Evolutionary conservation across 2,888 invertebrate species (phyloP), one percentile per base, ranked within the genome.

Genomic region (Trissoscelio sp.): DNA sequence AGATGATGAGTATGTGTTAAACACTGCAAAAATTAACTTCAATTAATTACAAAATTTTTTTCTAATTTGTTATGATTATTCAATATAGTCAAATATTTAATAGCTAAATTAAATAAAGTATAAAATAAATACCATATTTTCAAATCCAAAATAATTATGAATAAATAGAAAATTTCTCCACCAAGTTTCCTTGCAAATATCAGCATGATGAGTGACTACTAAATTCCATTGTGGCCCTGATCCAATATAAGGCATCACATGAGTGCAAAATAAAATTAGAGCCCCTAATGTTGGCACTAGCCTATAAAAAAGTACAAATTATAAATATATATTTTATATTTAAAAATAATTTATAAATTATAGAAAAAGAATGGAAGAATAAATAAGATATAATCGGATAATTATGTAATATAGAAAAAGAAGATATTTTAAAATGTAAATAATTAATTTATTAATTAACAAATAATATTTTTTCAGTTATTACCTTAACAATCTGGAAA

Each of bases 91-190:
- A 55, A 57, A 48, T 48, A 12, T 12, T 28, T 14, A 20, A 28
- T 22, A 24, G 9, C 6, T 22, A 42, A 70, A 22, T 37, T 46
- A 34, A 31, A 2, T 12, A 5, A 7, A 22, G 53, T 34, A 37
- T n/a, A 5, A 53, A 12, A 18, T 2, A 18, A 64, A 22, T 91
- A 94, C 94, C 94, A 95, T 95, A 85, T 95, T 93, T 86, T 94
- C 93, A 86, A 95, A 95, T 42, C 95, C 95, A 86, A 94, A 95
- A 87, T 95, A 95, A 88, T 95, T 95, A 86, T 95, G 95, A 67
- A 95, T 94, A 84, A 95, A 95, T 0, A 95, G 89, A 80, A 95
- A 91, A 87, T 95, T 95, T 85, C 94, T 92, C 95, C 95, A 95
- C 95, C 95, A 95, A 72, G 94, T 92, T 85, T 92, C 92, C 88